Evolutionary conservation across 2,888 invertebrate species (phyloP).

Genomic region (Leptura quadrifasciata): DNA sequence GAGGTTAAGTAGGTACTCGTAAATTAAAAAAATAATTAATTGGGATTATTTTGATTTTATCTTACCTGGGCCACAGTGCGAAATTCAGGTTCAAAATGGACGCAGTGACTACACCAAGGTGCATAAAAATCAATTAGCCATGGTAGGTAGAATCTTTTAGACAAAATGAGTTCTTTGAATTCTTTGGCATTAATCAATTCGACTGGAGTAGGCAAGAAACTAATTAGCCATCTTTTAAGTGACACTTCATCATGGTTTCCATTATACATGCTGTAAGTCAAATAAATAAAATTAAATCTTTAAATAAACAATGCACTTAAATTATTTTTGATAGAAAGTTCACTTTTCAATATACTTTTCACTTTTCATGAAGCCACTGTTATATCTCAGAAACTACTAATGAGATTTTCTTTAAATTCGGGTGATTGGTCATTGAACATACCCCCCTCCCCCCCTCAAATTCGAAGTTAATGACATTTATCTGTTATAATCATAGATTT

Average conservation of each 20-base stretch:
- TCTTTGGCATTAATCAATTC: slow-evolving; percentile 72
- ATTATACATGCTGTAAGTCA: slow-evolving; percentile 75
- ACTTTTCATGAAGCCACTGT: no score
- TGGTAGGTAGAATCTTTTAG: slow-evolving; percentile 69
- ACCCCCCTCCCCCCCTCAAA: no score
- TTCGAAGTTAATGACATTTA: no score
- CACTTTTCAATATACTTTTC: background rate
- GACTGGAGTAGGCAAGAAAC: slow-evolving; percentile 79
- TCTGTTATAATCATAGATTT: no score
- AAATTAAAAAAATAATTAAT: no score
- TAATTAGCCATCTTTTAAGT: slow-evolving; percentile 79
- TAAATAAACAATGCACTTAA: background rate
- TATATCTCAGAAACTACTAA: no score
- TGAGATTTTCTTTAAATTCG: no score
- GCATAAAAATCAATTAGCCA: slow-evolving; percentile 83
- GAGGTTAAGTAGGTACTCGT: no score
- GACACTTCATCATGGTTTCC: slow-evolving; percentile 80
- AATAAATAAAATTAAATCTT: background rate
- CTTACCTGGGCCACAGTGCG: slow-evolving; percentile 75
- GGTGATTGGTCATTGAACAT: no score
- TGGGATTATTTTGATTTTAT: no score
- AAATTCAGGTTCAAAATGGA: slow-evolving; percentile 82
- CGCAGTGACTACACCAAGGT: slow-evolving; percentile 81
- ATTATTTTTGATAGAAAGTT: no score
- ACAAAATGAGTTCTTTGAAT: slow-evolving; percentile 74